Conservation (phyloP, 2,888 invertebrate species). For the Tetramorium bicarinatum region DNA sequence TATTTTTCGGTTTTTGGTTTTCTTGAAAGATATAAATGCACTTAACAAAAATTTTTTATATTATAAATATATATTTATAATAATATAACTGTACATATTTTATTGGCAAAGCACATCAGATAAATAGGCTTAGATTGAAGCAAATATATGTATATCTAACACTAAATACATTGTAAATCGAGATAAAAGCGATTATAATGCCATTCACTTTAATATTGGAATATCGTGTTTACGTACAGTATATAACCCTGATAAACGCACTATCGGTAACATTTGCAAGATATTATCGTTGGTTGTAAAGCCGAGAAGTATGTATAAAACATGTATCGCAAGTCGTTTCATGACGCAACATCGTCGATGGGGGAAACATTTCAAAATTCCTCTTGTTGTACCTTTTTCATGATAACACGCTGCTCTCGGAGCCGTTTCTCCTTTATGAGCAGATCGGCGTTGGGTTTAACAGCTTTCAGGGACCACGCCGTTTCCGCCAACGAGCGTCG, state of each 20-base stretch:
- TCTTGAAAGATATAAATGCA: not conserved
- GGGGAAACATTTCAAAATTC: constrained; percentile 16
- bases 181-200: not conserved
- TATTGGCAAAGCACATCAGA: not conserved
- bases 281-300: constrained; percentile 29
- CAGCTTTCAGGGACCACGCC: not conserved
- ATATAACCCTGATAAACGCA: constrained; percentile 10
- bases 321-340: not conserved
- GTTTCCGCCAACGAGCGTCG: constrained; percentile 44
- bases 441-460: constrained; percentile 27
- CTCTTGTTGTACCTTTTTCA: constrained; percentile 1
- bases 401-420: constrained; percentile 21
- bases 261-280: constrained; percentile 16
- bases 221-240: constrained; percentile 21
- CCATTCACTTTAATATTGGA: not conserved
- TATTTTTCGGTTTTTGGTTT: not conserved
- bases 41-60: not conserved
- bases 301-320: constrained; percentile 20
- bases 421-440: constrained; percentile 27
- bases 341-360: constrained; percentile 12
- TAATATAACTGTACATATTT: not conserved
- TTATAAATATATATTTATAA: too few relatives aligned
- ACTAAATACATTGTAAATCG: not conserved
- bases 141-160: not conserved
- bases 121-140: not conserved